Conservation (phyloP, 1,140 invertebrate genomes). For the Calephelis virginiensis region DNA sequence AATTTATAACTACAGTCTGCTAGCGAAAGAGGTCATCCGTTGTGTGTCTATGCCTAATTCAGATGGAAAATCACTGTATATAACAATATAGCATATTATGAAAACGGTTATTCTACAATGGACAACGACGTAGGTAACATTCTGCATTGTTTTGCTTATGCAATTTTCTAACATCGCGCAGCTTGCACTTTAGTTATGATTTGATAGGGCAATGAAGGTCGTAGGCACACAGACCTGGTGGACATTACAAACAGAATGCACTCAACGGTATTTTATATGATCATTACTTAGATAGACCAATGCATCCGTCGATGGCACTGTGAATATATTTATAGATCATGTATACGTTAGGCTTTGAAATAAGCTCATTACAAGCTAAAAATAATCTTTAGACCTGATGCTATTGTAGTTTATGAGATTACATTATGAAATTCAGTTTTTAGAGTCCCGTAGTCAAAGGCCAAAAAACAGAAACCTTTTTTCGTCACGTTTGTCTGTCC, state of each 20-base stretch:
- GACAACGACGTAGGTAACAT: neutral
- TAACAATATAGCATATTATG: no score
- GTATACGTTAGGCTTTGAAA: neutral
- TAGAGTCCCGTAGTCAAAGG: no score
- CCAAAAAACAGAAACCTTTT: no score
- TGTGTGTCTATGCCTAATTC: no score
- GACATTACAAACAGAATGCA: slow-evolving; percentile 23
- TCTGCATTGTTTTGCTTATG: neutral
- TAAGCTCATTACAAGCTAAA: neutral
- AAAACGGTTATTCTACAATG: neutral
- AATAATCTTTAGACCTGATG: no score
- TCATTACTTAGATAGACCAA: slow-evolving; percentile 42
- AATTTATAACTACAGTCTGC: no score
- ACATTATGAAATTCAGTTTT: no score
- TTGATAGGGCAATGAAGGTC: slow-evolving; percentile 64
- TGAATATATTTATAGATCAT: slow-evolving; percentile 3
- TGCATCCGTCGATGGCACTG: slow-evolving; percentile 18
- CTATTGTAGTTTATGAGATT: no score
- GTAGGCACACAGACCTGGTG: slow-evolving; percentile 54
- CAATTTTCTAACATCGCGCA: neutral
- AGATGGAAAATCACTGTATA: no score
- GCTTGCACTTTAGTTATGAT: slow-evolving; percentile 40
- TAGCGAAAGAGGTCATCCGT: no score
- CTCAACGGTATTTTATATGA: slow-evolving; percentile 58
- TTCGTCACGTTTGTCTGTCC: no score